phyloP scores from a whole-genome alignment of 2,888 invertebrate species.

The Deilephila elpenor region DNA sequence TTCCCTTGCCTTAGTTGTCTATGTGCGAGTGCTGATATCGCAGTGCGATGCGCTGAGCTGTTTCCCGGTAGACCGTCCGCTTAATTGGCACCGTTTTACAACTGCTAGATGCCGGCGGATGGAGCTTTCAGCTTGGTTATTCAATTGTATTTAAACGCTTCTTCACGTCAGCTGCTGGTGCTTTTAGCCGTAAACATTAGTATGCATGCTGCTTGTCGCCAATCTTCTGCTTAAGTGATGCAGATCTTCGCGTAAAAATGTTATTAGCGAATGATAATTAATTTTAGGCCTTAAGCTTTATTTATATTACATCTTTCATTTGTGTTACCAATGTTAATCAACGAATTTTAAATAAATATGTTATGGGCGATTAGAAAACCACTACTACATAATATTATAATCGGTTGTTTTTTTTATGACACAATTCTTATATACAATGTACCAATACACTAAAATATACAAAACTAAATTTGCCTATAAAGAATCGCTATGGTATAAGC shows the following conservation, averaged over 20 bases:
- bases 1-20: slow-evolving; percentile 36
- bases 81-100: slow-evolving; percentile 66
- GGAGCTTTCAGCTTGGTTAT: slow-evolving; percentile 55
- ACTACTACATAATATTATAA: too few relatives aligned
- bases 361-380: too few relatives aligned
- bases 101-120: slow-evolving; percentile 52
- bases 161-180: slow-evolving; percentile 33
- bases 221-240: neutral
- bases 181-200: slow-evolving; percentile 35
- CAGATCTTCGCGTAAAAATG: neutral
- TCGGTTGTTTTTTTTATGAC: too few relatives aligned
- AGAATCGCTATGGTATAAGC: too few relatives aligned
- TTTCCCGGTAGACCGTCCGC: slow-evolving; percentile 56
- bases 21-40: slow-evolving; percentile 39
- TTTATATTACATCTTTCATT: too few relatives aligned
- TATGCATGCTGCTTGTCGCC: neutral
- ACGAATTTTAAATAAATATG: too few relatives aligned
- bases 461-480: too few relatives aligned
- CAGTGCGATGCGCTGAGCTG: slow-evolving; percentile 44
- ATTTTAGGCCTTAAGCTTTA: too few relatives aligned
- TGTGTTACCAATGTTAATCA: too few relatives aligned
- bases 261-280: too few relatives aligned
- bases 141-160: slow-evolving; percentile 42
- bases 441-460: too few relatives aligned
- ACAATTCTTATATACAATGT: too few relatives aligned